Evolutionary conservation across 2,113 vertebrate species (phyloP).

Genomic region (Loxodonta africana): DNA sequence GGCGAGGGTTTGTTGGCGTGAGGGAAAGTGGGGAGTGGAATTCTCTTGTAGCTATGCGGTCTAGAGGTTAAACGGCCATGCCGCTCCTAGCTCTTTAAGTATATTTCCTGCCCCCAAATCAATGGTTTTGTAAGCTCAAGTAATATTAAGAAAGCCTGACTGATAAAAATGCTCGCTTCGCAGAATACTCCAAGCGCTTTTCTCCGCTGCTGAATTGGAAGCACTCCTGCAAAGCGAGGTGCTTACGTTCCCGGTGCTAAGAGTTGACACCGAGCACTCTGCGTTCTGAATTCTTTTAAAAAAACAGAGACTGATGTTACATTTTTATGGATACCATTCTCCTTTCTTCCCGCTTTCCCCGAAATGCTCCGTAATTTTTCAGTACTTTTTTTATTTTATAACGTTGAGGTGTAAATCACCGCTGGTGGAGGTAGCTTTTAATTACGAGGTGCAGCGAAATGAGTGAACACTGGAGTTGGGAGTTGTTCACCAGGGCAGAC

Average conservation of each 20-base stretch:
- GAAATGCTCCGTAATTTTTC: constrained; percentile 48
- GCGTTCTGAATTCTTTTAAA: neutral
- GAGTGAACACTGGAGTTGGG: neutral
- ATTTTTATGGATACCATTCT: neutral
- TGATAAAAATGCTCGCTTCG: neutral
- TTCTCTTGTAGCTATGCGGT: neutral
- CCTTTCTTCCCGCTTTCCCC: neutral
- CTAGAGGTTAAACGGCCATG: neutral
- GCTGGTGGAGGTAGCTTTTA: constrained; percentile 9
- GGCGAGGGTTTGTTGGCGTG: neutral
- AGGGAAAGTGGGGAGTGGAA: neutral
- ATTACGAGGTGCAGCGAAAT: neutral
- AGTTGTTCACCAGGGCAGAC: neutral
- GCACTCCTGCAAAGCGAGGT: neutral
- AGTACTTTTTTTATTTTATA: neutral
- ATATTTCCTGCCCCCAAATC: neutral
- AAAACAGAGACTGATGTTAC: neutral
- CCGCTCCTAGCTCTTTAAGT: neutral
- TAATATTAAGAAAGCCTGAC: neutral
- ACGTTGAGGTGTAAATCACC: neutral
- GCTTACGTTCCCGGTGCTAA: neutral
- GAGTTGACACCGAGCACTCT: neutral
- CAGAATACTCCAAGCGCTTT: neutral
- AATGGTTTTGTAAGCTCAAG: neutral
- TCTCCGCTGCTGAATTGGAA: neutral